These are phyloP conservation scores for Cyphomyrus discorhynchus DNA, from an alignment of 2,113 vertebrate genomes.

Conservation along the genomic window DNA sequence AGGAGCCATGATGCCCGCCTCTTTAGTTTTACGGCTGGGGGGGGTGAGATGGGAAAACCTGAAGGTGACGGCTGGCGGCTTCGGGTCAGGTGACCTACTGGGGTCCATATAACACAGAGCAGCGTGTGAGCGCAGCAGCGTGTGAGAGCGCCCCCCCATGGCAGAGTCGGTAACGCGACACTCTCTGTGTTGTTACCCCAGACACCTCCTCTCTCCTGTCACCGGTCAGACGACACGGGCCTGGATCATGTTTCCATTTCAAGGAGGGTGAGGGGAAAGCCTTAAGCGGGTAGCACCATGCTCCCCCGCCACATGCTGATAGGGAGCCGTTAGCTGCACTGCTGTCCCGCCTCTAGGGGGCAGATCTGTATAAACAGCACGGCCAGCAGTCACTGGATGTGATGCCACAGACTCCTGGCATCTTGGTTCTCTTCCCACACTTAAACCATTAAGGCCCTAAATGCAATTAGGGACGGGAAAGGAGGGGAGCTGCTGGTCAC, in stretches of 20 bases:
- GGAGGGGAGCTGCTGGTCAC: background rate
- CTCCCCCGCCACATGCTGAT: background rate
- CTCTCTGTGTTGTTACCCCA: background rate
- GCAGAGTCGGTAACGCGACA: background rate
- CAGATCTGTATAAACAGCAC: background rate
- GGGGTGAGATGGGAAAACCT: background rate
- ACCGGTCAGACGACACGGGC: background rate
- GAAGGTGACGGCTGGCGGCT: background rate
- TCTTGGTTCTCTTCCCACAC: background rate
- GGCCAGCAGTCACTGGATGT: background rate
- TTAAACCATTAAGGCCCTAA: background rate
- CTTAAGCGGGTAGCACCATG: background rate
- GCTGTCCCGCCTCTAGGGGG: background rate
- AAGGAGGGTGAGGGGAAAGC: background rate
- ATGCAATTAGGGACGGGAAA: background rate
- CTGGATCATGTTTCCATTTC: background rate
- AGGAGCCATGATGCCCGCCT: background rate
- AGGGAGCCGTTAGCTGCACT: background rate
- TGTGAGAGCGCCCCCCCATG: background rate
- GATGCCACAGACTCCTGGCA: background rate
- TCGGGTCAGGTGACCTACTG: background rate
- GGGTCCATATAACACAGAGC: background rate
- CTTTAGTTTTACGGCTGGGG: background rate
- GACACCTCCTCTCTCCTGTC: background rate
- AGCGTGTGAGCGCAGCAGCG: background rate